Percentiles rank a stretch among this genome's conserved stretches.
Conservation (phyloP, 2,797 vertebrate genomes). For the Cossypha dichroa region DNA sequence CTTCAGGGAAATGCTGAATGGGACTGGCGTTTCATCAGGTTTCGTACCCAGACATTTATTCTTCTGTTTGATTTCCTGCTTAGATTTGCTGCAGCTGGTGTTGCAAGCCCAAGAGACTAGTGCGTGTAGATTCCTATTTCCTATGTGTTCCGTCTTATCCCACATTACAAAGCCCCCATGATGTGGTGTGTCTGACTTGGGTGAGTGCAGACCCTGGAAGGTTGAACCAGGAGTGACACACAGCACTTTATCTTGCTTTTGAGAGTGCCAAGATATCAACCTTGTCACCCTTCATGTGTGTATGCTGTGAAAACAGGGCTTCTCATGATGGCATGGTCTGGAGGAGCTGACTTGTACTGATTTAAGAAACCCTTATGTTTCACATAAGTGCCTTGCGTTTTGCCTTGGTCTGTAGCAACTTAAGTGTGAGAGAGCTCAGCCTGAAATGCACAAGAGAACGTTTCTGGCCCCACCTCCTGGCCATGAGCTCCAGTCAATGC, state of each 20-base stretch:
- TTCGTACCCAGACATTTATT: background rate
- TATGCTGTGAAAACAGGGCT: background rate
- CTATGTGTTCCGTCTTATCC: background rate
- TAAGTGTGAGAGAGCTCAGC: background rate
- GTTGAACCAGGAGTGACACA: background rate
- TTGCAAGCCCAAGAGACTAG: background rate
- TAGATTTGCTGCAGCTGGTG: background rate
- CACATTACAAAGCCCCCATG: fast-evolving
- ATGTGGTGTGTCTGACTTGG: fast-evolving
- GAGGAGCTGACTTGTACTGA: background rate
- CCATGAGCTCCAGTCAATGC: background rate
- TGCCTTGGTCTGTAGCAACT: background rate
- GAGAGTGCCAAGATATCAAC: background rate
- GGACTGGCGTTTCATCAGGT: background rate
- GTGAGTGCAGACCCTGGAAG: background rate
- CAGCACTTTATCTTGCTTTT: background rate
- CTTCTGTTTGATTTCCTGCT: background rate
- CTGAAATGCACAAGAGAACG: background rate
- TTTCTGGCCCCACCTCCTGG: background rate
- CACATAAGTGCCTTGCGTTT: background rate
- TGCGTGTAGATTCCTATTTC: background rate
- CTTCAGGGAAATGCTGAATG: slow-evolving; percentile 48
- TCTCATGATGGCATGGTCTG: background rate
- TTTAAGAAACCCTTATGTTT: background rate
- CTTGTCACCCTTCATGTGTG: background rate